Base-by-base conservation (phyloP, 2,113 vertebrate genomes). In the Tympanuchus pallidicinctus region DNA sequence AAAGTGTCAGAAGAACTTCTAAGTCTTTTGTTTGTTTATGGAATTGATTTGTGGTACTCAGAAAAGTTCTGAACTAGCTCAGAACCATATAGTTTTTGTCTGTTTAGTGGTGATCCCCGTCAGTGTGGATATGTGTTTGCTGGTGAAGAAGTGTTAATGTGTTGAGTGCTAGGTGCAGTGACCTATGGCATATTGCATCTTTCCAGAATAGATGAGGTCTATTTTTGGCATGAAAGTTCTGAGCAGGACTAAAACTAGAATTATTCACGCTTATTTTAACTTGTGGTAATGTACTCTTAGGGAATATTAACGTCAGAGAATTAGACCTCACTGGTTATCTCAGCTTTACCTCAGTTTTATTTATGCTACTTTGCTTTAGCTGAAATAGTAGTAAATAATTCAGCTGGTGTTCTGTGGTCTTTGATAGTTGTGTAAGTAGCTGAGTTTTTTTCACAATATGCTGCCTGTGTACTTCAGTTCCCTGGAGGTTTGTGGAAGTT, bases 191-290 rank as follows among this genome's bases (percentile, higher is more conserved):
- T 15, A 4, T 57, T 65, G 59, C 6, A 11, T 66, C 83, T 90
- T 92, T 92, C 43, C n/a, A 19, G 22, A 47, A 12, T 27, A 74
- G 18, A 67, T 90, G 79, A 90, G 38, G 7, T 48, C 43, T 82
- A 19, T 67, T 83, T 17, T 48, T 86, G 27, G 48, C 61, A 77
- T 8, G 47, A 50, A 71, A 45, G 82, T 92, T 74, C 13, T 77
- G 28, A 90, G 50, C 18, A 80, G 54, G 27, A 86, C 61, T 83
- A 63, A 25, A 89, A 83, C 88, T 81, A 89, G 36, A 92, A 92
- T 89, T 66, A 90, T 70, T 88, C 92, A 60, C 28, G 50, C 13
- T 67, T 86, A 42, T 80, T 81, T 91, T 43, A 86, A 86, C 64
- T 42, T 5, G 7, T 86, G 76, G 74, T 88, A 94, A 61, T 50